phyloP scores from a whole-genome alignment of 2,113 vertebrate species.

The Python bivittatus region DNA sequence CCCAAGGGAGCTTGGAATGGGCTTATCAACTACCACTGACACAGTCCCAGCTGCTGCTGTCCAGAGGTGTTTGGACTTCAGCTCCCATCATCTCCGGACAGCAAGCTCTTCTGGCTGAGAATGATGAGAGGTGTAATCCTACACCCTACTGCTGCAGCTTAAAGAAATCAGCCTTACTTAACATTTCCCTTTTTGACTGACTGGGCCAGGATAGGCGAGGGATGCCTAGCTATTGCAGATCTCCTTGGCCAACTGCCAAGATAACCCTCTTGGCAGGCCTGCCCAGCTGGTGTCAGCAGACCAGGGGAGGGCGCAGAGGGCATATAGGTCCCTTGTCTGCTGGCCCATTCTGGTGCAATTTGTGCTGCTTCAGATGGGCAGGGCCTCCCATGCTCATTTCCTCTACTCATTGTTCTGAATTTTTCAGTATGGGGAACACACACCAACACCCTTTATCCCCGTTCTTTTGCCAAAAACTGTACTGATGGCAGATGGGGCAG shows the following conservation, averaged over 20 bases:
- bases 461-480: slow-evolving; percentile 3
- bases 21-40: neutral
- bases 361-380: neutral
- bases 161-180: neutral
- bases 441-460: neutral
- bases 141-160: neutral
- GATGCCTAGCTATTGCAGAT: neutral
- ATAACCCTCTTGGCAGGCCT: neutral
- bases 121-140: neutral
- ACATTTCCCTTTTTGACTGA: neutral
- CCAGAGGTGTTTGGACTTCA: neutral
- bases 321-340: neutral
- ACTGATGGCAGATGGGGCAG: neutral
- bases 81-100: neutral
- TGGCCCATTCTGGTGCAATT: neutral
- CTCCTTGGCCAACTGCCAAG: neutral
- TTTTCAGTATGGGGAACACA: slow-evolving; percentile 33
- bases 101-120: neutral
- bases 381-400: slow-evolving; percentile 17
- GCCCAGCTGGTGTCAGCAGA: neutral
- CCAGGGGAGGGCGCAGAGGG: neutral
- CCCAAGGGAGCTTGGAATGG: neutral
- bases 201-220: too few relatives aligned
- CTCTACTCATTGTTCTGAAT: slow-evolving; percentile 27
- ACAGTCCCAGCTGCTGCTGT: neutral